Base-by-base conservation (phyloP, 2,888 invertebrate genomes). In the Antheraea assamensis region DNA sequence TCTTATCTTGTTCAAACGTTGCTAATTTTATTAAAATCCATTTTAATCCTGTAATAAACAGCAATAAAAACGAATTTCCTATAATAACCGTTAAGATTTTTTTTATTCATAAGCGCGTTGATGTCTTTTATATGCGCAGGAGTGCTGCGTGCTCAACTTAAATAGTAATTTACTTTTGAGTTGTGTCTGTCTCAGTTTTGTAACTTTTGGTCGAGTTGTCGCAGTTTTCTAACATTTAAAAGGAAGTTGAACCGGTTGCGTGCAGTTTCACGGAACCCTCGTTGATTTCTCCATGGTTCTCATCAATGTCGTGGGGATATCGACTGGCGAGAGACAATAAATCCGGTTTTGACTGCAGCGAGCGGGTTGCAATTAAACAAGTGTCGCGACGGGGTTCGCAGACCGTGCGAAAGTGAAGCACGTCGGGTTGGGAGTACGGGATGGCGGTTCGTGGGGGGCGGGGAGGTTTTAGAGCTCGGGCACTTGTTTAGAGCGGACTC, bases 361-460 rank as follows among this genome's bases (percentile, higher is more conserved):
- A 84, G 84, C 85, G 87, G 87, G 85, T 87, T 92, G 93, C 93
- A 93, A 94, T 93, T 93, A 93, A 90, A 92, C 90, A 91, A 92
- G 93, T 93, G 94, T 93, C 93, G 93, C 93, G 91, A 83, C 90
- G 87, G 88, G 89, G 90, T 90, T 89, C 91, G 90, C 91, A 87
- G 85, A 86, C 89, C 89, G 90, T 93, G 93, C 94, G 94, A 93
- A 93, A 94, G 93, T 93, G 93, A 92, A 90, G 90, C 90, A 84
- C 82, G 82, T 84, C 84, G 81, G 80, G 83, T 76, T 75, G 76
- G 61, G 49, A 76, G 70, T 74, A 82, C 75, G 77, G 78, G 77
- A 75, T 76, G 74, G 74, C 79, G 83, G 81, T 42, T 13, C 80
- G 77, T 78, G 78, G 78, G 81, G 77, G 77, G 79, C 78, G 77